phyloP scores from a whole-genome alignment of 23 tunicate species.

The Corella eumyota region DNA sequence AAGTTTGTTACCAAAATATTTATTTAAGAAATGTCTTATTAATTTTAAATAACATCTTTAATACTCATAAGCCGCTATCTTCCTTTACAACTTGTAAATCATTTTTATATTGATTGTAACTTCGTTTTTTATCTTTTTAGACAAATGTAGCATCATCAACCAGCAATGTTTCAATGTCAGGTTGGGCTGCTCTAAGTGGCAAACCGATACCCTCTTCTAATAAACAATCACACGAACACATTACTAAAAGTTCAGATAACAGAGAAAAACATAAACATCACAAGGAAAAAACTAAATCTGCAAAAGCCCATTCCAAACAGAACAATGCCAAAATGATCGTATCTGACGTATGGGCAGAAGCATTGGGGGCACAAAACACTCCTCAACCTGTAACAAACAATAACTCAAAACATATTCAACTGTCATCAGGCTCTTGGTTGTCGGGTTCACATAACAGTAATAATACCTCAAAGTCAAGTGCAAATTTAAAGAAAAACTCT shows the following conservation, averaged over 20 bases:
- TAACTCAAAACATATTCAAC: constrained; percentile 7
- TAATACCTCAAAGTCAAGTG: no score
- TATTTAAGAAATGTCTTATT: no score
- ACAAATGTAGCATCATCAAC: constrained; percentile 1
- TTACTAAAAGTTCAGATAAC: constrained; percentile 3
- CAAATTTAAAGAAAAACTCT: no score
- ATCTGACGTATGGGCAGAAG: constrained; percentile 71
- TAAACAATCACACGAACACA: constrained; percentile 6
- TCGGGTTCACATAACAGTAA: neutral
- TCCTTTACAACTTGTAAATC: neutral
- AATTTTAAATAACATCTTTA: no score
- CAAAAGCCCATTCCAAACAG: constrained; percentile 27
- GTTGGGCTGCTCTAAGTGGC: constrained; percentile 76
- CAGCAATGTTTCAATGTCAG: constrained; percentile 41
- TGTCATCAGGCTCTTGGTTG: constrained; percentile 3
- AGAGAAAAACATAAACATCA: constrained; percentile 1
- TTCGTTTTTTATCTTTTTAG: constrained; percentile 2
- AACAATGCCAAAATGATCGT: constrained; percentile 16
- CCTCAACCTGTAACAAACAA: constrained; percentile 8
- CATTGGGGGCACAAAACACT: constrained; percentile 43
- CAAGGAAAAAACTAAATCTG: constrained; percentile 16
- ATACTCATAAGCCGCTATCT: neutral
- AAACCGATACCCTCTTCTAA: constrained; percentile 14
- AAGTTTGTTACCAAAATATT: no score
- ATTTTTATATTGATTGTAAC: neutral